phyloP scores from a whole-genome alignment of 1,140 invertebrate species.

The Tachypleus tridentatus region DNA sequence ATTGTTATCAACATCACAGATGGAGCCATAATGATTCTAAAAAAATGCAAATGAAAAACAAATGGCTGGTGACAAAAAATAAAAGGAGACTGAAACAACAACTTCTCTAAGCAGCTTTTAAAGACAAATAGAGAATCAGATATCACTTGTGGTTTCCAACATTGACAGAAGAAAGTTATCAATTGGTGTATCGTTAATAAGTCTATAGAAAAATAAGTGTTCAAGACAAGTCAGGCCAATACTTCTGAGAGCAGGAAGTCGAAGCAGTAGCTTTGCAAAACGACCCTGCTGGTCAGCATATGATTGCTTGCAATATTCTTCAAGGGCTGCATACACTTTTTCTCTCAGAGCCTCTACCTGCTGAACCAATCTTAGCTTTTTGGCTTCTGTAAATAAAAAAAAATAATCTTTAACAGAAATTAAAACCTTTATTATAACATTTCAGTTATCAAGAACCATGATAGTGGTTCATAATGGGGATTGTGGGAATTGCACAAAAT shows the following conservation, averaged over 20 bases:
- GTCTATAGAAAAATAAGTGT: constrained; percentile 87
- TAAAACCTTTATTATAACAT: too few species aligned
- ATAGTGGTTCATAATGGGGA: too few species aligned
- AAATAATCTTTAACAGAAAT: too few species aligned
- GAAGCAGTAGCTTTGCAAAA: constrained; percentile 83
- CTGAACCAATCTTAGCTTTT: constrained; percentile 63
- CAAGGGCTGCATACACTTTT: constrained; percentile 85
- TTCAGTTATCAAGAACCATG: too few species aligned
- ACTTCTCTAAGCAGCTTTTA: too few species aligned
- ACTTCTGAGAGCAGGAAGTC: constrained; percentile 83
- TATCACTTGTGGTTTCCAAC: constrained; percentile 44
- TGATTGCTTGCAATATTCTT: constrained; percentile 78
- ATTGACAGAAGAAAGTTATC: constrained; percentile 40
- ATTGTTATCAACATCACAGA: too few species aligned
- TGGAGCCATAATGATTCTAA: too few species aligned
- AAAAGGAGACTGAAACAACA: too few species aligned
- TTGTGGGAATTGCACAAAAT: too few species aligned
- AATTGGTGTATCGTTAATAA: constrained; percentile 47
- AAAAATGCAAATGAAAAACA: too few species aligned
- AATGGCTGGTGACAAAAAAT: too few species aligned
- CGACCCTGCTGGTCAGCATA: constrained; percentile 81
- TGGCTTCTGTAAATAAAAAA: constrained; percentile 55
- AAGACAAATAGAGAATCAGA: not conserved
- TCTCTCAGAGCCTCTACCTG: constrained; percentile 80
- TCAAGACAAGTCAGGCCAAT: constrained; percentile 93